Evolutionary conservation across 2,113 vertebrate genomes (phyloP), one percentile per base, ranked within the genome.

Genomic region (Lamprotornis superbus): DNA sequence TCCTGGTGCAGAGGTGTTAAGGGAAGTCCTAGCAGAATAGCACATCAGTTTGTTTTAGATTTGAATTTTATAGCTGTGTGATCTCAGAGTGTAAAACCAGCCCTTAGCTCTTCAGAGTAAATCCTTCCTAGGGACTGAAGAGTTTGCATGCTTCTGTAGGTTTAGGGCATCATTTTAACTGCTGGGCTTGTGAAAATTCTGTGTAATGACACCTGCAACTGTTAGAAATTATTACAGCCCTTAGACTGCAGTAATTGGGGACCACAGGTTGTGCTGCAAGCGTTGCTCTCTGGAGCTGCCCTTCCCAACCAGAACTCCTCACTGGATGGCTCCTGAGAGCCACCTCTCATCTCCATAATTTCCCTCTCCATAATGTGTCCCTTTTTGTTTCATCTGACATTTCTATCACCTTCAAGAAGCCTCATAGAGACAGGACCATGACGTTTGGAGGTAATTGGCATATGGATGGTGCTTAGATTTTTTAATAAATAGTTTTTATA

Each of bases 401-500:
- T 97, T 96, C 91, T 92, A 60, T 75, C 93, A 97, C 82, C 67
- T 96, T 82, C 69, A 96, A 94, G 97, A 93, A 97, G 46, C 87
- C 93, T 91, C 61, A 49, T 3, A 77, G 95, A 94, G 91, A 95
- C 73, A 37, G 50, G 92, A 71, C 56, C 42, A 31, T 74, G 93
- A 96, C 95, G 82, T 88, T 91, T 86, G 59, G 84, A 79, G 97
- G 92, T 85, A 97, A 96, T 60, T 97, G 97, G 96, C 98, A 98
- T 96, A 93, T 93, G 97, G 97, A 97, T 97, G 88, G 67, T 42
- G 78, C 97, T 97, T 84, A 91, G 61, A 79, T 80, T 96, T 97
- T 95, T 96, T 97, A 95, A 97, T 97, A 95, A 93, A 89, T 79
- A 87, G 79, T 96, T 96, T 98, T 98, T 98, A 97, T 97, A 97